phyloP scores from a whole-genome alignment of 2,888 invertebrate species.

The Spicauda simplicius region DNA sequence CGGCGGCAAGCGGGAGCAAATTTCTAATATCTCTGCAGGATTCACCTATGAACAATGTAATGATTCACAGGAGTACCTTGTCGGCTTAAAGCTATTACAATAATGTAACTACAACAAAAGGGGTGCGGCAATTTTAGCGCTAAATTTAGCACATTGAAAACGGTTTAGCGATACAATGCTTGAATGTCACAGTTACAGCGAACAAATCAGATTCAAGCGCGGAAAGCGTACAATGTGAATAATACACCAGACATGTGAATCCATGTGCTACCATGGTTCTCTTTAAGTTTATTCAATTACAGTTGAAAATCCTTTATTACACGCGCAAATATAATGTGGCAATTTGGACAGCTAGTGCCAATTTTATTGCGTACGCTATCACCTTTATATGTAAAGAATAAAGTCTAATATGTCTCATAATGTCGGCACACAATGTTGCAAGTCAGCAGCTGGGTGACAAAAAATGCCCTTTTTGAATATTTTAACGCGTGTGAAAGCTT shows the following conservation, averaged over 20 bases:
- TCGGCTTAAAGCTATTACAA: too few relatives aligned
- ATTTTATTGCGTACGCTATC: neutral
- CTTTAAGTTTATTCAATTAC: neutral
- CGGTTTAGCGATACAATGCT: too few relatives aligned
- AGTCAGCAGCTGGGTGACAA: slow-evolving; percentile 22
- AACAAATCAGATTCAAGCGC: slow-evolving; percentile 8
- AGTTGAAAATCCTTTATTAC: slow-evolving; percentile 3
- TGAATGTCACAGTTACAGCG: slow-evolving; percentile 1
- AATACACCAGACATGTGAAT: neutral
- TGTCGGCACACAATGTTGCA: neutral
- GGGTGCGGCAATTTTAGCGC: too few relatives aligned
- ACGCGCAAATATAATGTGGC: slow-evolving; percentile 3
- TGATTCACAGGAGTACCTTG: too few relatives aligned
- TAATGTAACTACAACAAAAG: too few relatives aligned
- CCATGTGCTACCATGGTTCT: too few relatives aligned
- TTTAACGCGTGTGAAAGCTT: slow-evolving; percentile 35
- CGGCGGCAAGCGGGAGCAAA: too few relatives aligned
- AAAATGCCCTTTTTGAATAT: slow-evolving; percentile 35
- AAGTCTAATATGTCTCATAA: slow-evolving; percentile 12
- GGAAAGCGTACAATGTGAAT: slow-evolving; percentile 15
- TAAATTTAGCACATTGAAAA: too few relatives aligned
- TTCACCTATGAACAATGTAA: too few relatives aligned
- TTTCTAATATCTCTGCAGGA: too few relatives aligned
- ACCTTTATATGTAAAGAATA: neutral
- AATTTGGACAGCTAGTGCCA: neutral